phyloP scores from a whole-genome alignment of 2,797 vertebrate genomes.

The Bradypus variegatus region DNA sequence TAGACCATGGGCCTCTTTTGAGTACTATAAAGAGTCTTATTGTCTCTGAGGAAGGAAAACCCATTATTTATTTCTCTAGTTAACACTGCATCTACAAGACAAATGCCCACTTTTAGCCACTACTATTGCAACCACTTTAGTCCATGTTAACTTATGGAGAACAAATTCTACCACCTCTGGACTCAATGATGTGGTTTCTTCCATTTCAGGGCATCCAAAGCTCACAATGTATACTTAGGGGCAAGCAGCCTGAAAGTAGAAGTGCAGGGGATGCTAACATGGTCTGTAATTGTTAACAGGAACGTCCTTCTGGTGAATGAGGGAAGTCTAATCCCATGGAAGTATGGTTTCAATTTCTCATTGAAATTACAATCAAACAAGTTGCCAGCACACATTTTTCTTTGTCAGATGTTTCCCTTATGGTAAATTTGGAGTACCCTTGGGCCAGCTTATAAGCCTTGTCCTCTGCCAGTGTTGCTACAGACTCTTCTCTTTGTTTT shows the following conservation, averaged over 20 bases:
- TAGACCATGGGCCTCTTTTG: slow-evolving; percentile 18
- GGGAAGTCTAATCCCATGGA: slow-evolving; percentile 44
- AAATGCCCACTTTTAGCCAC: not conserved
- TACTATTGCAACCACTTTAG: not conserved
- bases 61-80: not conserved
- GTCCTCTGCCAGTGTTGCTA: slow-evolving; percentile 50
- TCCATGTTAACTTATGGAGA: not conserved
- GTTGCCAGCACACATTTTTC: slow-evolving; percentile 63
- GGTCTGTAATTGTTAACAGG: slow-evolving; percentile 45
- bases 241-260: slow-evolving; percentile 19
- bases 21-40: not conserved
- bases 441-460: slow-evolving; percentile 39
- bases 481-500: slow-evolving; percentile 50
- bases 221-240: not conserved
- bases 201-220: not conserved
- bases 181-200: not conserved
- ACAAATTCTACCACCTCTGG: not conserved
- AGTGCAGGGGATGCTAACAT: slow-evolving; percentile 26
- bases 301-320: slow-evolving; percentile 49
- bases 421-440: slow-evolving; percentile 47
- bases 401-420: slow-evolving; percentile 54
- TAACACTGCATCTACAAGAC: not conserved
- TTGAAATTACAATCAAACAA: slow-evolving; percentile 63
- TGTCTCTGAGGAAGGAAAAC: slow-evolving; percentile 23
- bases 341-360: slow-evolving; percentile 65